Evolutionary conservation across 2,113 vertebrate species (phyloP), one percentile per base, ranked within the genome.

Genomic region (Origma solitaria): DNA sequence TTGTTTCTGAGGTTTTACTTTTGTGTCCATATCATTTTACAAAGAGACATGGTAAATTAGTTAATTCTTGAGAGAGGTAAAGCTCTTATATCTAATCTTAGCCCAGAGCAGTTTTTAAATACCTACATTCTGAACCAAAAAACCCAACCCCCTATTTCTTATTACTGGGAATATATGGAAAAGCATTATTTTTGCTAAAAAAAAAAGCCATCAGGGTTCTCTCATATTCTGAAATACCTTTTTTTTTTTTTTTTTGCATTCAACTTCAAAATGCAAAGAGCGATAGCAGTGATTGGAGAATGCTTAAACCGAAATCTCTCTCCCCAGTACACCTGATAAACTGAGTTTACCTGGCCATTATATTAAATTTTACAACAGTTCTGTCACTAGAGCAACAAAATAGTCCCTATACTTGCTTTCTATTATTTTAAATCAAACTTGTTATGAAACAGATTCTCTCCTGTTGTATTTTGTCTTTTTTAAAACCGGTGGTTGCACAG

Each of bases 11-110:
- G 37, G 28, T 82, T 94, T 82, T 79, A 58, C 49, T 92, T 89
- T 77, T 88, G 37, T 72, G 68, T 84, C 86, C 38, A 14, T 90
- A 86, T 90, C 42, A 37, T 49, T 95, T 95, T 94, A 94, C 57
- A 90, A 86, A 94, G 30, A 78, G 44, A 82, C 37, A 30, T 13
- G 12, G 47, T 54, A 95, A 91, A 86, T 51, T 47, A 91, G 42
- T 77, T 85, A 80, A 45, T 69, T 95, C 54, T 77, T 60, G n/a
- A 76, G 61, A 84, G 20, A 56, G n/a, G 28, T 38, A 83, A 53
- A 73, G 90, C 25, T 84, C 51, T 92, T 66, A 10, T 10, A 88
- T 40, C 33, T 82, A 72, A 49, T 49, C 31, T 72, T 89, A 93
- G 45, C 44, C 40, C 57, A 78, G 57, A 79, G 35, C 37, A 87